Percentiles rank a stretch among this genome's conserved stretches.
phyloP scores from a whole-genome alignment of 1,140 invertebrate genomes.

The Drosophila santomea region DNA sequence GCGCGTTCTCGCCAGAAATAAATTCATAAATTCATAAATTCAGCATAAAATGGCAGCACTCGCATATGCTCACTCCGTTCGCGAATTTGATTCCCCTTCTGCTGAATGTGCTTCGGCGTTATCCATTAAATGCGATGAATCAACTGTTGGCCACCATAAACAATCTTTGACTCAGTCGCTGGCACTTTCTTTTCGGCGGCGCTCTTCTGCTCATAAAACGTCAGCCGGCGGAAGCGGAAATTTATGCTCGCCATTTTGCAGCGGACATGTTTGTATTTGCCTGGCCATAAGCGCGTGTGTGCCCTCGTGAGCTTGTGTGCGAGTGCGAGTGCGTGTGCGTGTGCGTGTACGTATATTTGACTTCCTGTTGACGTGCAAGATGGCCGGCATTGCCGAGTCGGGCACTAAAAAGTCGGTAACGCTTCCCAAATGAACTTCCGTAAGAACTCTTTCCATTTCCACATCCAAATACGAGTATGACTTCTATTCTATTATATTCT shows the following conservation, averaged over 20 bases:
- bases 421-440: conserved; percentile 7
- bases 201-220: conserved; percentile 61
- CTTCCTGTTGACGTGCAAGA: conserved; percentile 76
- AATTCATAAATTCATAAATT: conserved; percentile 51
- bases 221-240: conserved; percentile 62
- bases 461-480: too few species aligned
- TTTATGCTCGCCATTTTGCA: conserved; percentile 78
- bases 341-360: conserved; percentile 54
- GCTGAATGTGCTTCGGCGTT: conserved; percentile 68
- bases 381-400: conserved; percentile 34
- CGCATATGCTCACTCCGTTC: conserved; percentile 41
- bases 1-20: conserved; percentile 9
- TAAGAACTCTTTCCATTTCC: not conserved
- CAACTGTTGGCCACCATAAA: conserved; percentile 77
- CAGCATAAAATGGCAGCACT: conserved; percentile 31
- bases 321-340: not conserved
- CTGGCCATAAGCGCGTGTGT: conserved; percentile 7
- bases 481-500: too few species aligned
- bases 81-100: conserved; percentile 49
- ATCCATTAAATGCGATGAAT: conserved; percentile 81
- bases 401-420: conserved; percentile 22
- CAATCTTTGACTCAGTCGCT: conserved; percentile 68
- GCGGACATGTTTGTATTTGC: conserved; percentile 36
- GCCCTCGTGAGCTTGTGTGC: conserved; percentile 30
- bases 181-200: not conserved